phyloP scores from a whole-genome alignment of 2,113 vertebrate species.

The Salvelinus alpinus region DNA sequence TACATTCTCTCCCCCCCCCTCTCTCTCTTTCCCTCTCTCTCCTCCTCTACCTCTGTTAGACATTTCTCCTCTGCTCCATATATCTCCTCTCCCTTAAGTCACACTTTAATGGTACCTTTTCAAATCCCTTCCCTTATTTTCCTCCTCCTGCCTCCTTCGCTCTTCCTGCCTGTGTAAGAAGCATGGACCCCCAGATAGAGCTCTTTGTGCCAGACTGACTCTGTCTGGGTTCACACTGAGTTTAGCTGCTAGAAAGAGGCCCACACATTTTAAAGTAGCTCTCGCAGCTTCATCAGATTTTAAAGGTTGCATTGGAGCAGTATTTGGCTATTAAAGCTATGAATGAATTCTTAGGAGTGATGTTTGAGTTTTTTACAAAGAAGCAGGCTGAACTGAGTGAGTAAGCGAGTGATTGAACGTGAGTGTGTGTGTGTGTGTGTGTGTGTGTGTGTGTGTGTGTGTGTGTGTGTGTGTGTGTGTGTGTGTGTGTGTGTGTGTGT shows the following conservation, averaged over 20 bases:
- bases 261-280: constrained; percentile 22
- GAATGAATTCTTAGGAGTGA: constrained; percentile 17
- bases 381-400: too few relatives aligned
- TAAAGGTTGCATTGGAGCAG: constrained; percentile 19
- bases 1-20: too few relatives aligned
- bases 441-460: too few relatives aligned
- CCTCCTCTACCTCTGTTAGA: constrained; percentile 12
- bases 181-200: constrained; percentile 10
- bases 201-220: constrained; percentile 24
- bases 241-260: constrained; percentile 37
- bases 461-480: too few relatives aligned
- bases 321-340: constrained; percentile 17
- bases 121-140: constrained; percentile 30
- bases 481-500: too few relatives aligned
- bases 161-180: not conserved
- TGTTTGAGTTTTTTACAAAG: too few relatives aligned
- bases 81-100: constrained; percentile 3
- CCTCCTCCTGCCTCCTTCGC: too few relatives aligned
- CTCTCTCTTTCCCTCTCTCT: too few relatives aligned
- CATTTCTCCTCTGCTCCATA: constrained; percentile 16
- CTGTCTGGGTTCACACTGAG: constrained; percentile 44
- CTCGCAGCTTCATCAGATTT: constrained; percentile 31
- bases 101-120: constrained; percentile 10
- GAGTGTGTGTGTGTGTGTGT: too few relatives aligned
- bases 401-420: too few relatives aligned